Evolutionary conservation across 2,797 vertebrate genomes (phyloP).

Genomic region (Tarsius wallacei): DNA sequence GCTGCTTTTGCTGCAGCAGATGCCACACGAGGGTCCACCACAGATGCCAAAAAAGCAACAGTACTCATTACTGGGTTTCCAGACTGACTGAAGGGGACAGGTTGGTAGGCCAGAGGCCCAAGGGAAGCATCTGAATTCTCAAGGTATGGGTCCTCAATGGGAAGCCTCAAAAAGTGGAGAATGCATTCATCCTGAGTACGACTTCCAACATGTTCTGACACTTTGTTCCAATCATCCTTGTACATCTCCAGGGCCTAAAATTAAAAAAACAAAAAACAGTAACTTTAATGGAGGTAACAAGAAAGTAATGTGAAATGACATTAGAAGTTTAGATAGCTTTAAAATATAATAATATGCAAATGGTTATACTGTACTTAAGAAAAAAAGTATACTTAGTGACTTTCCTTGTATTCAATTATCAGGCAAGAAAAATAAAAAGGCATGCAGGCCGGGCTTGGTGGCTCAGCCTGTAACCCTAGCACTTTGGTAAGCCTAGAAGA

Average conservation of each 20-base stretch:
- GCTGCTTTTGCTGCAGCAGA: constrained; percentile 97
- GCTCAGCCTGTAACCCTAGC: too few species aligned
- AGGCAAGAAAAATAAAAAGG: neutral
- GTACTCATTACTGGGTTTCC: constrained; percentile 99
- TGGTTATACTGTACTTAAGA: neutral
- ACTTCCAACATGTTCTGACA: constrained; percentile 98
- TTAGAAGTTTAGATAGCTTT: neutral
- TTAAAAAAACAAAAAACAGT: neutral
- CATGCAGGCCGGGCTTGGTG: too few species aligned
- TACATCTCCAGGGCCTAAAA: constrained; percentile 97
- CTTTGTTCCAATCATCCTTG: constrained; percentile 99
- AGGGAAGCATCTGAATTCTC: constrained; percentile 96
- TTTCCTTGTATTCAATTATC: neutral
- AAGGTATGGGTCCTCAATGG: constrained; percentile 98
- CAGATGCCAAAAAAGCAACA: constrained; percentile 97
- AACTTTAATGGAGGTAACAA: neutral
- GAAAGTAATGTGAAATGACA: neutral
- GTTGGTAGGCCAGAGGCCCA: constrained; percentile 97
- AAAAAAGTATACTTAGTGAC: neutral
- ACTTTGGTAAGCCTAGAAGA: too few species aligned
- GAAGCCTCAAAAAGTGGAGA: constrained; percentile 97
- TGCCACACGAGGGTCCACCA: constrained; percentile 97
- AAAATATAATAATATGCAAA: neutral
- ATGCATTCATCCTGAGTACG: constrained; percentile 99
- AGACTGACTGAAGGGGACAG: constrained; percentile 98